These are phyloP conservation scores for Actenoides hombroni DNA, from an alignment of 2,113 vertebrate genomes.

Conservation along the genomic window DNA sequence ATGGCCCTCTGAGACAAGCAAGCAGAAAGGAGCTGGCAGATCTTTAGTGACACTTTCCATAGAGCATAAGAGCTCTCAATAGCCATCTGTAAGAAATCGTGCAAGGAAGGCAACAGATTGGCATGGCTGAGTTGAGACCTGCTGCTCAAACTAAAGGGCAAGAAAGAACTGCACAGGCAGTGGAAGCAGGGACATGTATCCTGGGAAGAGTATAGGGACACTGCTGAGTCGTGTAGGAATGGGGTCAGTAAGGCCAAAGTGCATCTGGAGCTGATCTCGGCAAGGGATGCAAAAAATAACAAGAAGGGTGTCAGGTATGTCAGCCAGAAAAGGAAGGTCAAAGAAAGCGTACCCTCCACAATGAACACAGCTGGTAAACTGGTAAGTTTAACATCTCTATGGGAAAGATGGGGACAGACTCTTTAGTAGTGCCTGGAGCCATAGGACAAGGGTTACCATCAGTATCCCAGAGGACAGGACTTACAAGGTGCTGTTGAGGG, in stretches of 20 bases:
- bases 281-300: not conserved
- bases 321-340: not conserved
- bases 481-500: not conserved
- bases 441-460: not conserved
- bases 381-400: not conserved
- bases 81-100: not conserved
- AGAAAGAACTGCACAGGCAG: not conserved
- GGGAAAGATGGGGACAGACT: not conserved
- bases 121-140: not conserved
- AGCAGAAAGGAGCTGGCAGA: not conserved
- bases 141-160: not conserved
- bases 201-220: not conserved
- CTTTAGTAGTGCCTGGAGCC: no score
- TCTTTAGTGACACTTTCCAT: not conserved
- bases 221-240: not conserved
- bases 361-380: not conserved
- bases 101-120: not conserved
- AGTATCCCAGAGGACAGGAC: not conserved
- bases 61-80: not conserved
- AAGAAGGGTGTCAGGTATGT: not conserved
- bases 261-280: not conserved
- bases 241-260: not conserved
- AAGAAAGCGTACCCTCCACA: fast-evolving
- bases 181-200: not conserved
- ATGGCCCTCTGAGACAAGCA: not conserved